Base-by-base conservation (phyloP, 2,113 vertebrate species). In the Chaetodon trifascialis region DNA sequence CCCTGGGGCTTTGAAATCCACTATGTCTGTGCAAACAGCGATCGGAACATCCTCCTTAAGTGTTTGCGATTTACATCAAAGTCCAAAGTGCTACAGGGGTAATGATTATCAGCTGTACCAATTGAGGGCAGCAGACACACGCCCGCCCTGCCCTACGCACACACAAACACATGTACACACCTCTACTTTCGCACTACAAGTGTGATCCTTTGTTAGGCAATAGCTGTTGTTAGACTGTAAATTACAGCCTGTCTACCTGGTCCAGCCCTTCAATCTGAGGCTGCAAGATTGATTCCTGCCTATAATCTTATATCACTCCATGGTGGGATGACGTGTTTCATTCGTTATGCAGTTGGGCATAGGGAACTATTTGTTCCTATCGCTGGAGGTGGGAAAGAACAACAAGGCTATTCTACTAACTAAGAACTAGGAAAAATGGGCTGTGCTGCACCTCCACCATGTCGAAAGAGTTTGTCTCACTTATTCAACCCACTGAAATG, bases 51-150 rank as follows among this genome's bases (percentile, higher is more conserved):
- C 91, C 80, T 81, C 73, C 56, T 63, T 63, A 85, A 89, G 78
- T 68, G 85, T 74, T 76, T 52, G 65, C 2, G 47, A 85, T 93
- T 91, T 64, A 86, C 59, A 86, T 90, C 88, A 88, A 92, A 92
- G 90, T 78, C 70, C 63, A 83, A 49, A 64, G 19, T 8, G 72
- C 56, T 46, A 10, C 2, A 36, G 80, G 59, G 77, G 72, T 92
- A 91, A 93, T 90, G 80, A 82, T 88, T 90, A 79, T 88, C 89
- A 93, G 88, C 90, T 92, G 90, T 54, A 80, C 67, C 82, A 85
- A 83, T 71, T 25, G 38, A 76, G 72, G 55, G 73, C 82, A 85
- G 81, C 71, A 80, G 83, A 86, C 90, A 76, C 83, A 86, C 56
- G 71, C 76, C 77, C 64, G 36, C 70, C 52, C 42, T 30, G 52